phyloP scores from a whole-genome alignment of 2,888 invertebrate species.

The Hofmannophila pseudospretella region DNA sequence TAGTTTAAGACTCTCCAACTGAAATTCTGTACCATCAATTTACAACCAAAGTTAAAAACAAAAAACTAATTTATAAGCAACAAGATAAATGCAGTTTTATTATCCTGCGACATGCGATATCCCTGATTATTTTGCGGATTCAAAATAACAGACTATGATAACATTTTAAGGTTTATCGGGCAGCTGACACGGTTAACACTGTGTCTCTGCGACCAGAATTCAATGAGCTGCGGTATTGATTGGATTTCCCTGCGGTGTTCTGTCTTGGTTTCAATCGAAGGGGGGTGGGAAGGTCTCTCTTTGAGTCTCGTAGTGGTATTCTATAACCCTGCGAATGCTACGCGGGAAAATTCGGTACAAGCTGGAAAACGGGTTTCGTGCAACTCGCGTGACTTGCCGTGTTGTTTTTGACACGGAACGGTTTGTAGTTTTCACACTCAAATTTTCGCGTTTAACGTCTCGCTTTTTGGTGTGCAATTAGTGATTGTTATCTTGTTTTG shows the following conservation, averaged over 20 bases:
- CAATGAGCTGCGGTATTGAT: no score
- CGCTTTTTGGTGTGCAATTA: constrained; percentile 66
- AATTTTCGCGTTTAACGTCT: constrained; percentile 60
- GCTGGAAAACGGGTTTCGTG: constrained; percentile 25
- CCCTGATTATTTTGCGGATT: constrained; percentile 49
- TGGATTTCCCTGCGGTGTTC: no score
- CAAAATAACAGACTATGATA: constrained; percentile 43
- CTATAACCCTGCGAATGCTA: neutral
- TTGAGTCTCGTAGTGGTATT: neutral
- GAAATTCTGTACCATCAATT: constrained; percentile 8
- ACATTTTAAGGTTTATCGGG: constrained; percentile 28
- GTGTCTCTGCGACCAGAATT: constrained; percentile 7
- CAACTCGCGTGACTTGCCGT: constrained; percentile 50
- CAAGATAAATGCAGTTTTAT: constrained; percentile 61
- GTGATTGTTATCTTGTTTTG: constrained; percentile 58
- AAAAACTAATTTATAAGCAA: constrained; percentile 17
- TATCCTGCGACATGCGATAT: constrained; percentile 56
- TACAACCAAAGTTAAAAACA: constrained; percentile 19
- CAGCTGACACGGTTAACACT: constrained; percentile 16
- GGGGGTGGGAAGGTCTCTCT: constrained; percentile 3
- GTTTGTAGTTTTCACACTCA: constrained; percentile 66
- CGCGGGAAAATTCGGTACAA: constrained; percentile 13
- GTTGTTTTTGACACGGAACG: constrained; percentile 58
- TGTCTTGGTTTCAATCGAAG: no score
- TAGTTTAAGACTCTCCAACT: neutral